Conservation (phyloP, 2,888 invertebrate genomes). For the Clanis bilineata region DNA sequence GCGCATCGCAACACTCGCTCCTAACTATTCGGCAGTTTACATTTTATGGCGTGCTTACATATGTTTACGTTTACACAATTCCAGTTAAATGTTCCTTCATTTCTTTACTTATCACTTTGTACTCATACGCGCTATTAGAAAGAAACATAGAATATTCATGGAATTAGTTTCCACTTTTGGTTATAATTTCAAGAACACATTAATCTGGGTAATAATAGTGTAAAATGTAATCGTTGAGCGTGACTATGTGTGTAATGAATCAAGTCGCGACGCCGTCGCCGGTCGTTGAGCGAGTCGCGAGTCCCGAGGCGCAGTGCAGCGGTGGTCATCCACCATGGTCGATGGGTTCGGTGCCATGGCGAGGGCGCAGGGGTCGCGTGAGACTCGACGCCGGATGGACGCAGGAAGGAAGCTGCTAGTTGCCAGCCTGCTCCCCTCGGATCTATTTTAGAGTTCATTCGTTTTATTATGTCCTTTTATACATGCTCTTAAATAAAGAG, state of each 20-base stretch:
- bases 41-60: constrained; percentile 27
- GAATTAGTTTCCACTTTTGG: constrained; percentile 19
- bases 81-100: constrained; percentile 27
- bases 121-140: constrained; percentile 15
- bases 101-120: constrained; percentile 20
- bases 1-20: constrained; percentile 31
- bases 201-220: not conserved
- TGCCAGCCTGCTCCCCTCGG: constrained; percentile 75
- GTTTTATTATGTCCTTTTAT: constrained; percentile 64
- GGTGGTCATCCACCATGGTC: constrained; percentile 47
- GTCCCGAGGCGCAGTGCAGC: constrained; percentile 21
- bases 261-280: constrained; percentile 9
- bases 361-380: constrained; percentile 64
- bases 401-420: constrained; percentile 81
- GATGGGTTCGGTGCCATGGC: constrained; percentile 20
- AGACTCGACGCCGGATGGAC: constrained; percentile 75
- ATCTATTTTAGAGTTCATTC: constrained; percentile 78
- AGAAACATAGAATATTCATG: constrained; percentile 20
- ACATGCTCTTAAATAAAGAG: constrained; percentile 31
- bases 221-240: not conserved
- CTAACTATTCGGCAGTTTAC: constrained; percentile 22
- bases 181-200: not conserved
- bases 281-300: constrained; percentile 13
- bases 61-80: constrained; percentile 42
- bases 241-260: not conserved